Evolutionary conservation across 2,797 vertebrate genomes (phyloP).

Genomic region (Aulostomus chinensis): DNA sequence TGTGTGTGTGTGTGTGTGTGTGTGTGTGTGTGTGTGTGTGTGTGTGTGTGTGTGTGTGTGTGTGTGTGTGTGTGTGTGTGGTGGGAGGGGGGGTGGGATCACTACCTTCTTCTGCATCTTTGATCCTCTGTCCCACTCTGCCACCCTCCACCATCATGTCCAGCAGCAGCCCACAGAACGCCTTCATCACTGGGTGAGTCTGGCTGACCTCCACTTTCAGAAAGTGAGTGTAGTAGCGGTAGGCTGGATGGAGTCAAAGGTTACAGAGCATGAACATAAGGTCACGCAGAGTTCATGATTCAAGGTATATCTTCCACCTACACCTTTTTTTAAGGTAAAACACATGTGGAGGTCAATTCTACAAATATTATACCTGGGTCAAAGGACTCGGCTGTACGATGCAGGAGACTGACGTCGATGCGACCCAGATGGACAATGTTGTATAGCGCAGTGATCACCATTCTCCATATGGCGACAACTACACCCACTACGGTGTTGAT

Average conservation of each 20-base stretch:
- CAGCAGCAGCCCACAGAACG: conserved; percentile 89
- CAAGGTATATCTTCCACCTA: not conserved
- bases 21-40: conserved; percentile 4
- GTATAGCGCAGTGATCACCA: conserved; percentile 87
- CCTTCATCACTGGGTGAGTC: conserved; percentile 88
- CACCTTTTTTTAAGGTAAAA: not conserved
- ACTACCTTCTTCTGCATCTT: conserved; percentile 88
- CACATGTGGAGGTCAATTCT: no score
- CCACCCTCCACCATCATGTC: conserved; percentile 43
- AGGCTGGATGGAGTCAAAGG: conserved; percentile 78
- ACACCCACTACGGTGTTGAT: conserved; percentile 85
- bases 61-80: conserved; percentile 2
- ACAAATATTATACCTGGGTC: conserved; percentile 85
- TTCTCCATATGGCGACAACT: conserved; percentile 81
- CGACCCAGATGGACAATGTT: conserved; percentile 90
- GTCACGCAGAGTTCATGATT: no score
- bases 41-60: not conserved
- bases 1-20: not conserved
- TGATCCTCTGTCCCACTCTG: conserved; percentile 41
- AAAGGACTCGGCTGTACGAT: conserved; percentile 78
- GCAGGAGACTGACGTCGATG: conserved; percentile 89
- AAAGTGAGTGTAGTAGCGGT: conserved; percentile 87
- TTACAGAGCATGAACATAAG: not conserved
- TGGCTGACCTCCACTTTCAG: conserved; percentile 92
- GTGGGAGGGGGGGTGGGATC: not conserved